phyloP scores from a whole-genome alignment of 2,113 vertebrate species.

The Colistium nudipinnis region DNA sequence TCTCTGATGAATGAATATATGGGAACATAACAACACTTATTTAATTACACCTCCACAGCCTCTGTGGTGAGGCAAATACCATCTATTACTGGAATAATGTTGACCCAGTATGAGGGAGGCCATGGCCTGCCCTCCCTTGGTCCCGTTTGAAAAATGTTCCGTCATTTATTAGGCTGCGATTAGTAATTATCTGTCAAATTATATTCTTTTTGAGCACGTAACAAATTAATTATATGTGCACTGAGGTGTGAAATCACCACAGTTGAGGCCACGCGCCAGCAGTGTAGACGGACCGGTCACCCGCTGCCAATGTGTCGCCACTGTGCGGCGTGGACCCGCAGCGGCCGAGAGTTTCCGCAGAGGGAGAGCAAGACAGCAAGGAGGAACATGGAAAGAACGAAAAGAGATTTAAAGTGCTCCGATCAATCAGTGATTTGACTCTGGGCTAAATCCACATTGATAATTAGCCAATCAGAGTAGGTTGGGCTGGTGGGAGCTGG shows the following conservation, averaged over 20 bases:
- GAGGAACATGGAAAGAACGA: slow-evolving; percentile 56
- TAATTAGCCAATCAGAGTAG: slow-evolving; percentile 81
- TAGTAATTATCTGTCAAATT: slow-evolving; percentile 71
- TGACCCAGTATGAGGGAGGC: slow-evolving; percentile 62
- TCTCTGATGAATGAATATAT: slow-evolving; percentile 77
- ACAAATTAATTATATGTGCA: slow-evolving; percentile 69
- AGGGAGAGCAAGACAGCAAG: slow-evolving; percentile 38
- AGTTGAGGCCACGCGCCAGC: slow-evolving; percentile 58
- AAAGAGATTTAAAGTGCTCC: slow-evolving; percentile 72
- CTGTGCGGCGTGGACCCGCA: slow-evolving; percentile 25
- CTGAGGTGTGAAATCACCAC: slow-evolving; percentile 55
- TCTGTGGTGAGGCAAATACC: slow-evolving; percentile 69
- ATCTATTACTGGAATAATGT: slow-evolving; percentile 76
- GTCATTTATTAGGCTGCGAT: slow-evolving; percentile 63
- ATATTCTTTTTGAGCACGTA: slow-evolving; percentile 56
- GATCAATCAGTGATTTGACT: slow-evolving; percentile 83
- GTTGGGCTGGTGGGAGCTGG: slow-evolving; percentile 54
- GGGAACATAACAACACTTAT: slow-evolving; percentile 65
- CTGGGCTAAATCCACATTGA: slow-evolving; percentile 77
- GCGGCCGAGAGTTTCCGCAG: slow-evolving; percentile 31
- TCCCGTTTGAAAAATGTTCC: slow-evolving; percentile 64
- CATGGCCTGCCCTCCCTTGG: slow-evolving; percentile 41
- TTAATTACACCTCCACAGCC: slow-evolving; percentile 65
- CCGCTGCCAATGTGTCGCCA: slow-evolving; percentile 40
- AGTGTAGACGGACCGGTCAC: slow-evolving; percentile 44